Percentiles rank a stretch among this genome's conserved stretches.
phyloP scores from a whole-genome alignment of 2,888 invertebrate species.

The Ctena decussata region DNA sequence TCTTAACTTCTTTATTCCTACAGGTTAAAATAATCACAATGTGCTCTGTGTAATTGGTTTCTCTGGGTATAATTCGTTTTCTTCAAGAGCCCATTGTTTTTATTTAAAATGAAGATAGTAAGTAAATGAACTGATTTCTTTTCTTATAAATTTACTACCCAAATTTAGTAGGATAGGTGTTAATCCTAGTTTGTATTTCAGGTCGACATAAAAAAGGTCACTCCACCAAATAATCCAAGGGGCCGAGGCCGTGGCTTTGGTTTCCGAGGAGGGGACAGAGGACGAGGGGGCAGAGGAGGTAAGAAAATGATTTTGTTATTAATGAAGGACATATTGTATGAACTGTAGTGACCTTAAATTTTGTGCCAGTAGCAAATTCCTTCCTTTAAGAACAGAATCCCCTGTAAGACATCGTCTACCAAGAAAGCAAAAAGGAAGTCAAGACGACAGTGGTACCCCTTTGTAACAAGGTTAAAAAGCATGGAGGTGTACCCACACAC shows the following conservation, averaged over 20 bases:
- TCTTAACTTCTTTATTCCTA: constrained; percentile 47
- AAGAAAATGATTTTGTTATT: too few species aligned
- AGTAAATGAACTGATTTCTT: neutral
- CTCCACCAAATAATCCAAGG: constrained; percentile 90
- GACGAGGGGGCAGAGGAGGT: constrained; percentile 76
- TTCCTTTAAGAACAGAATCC: too few species aligned
- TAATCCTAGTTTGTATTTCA: constrained; percentile 54
- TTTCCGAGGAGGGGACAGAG: constrained; percentile 74
- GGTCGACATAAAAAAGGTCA: constrained; percentile 96
- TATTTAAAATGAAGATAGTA: neutral
- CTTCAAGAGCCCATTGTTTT: constrained; percentile 20
- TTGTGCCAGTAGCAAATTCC: too few species aligned
- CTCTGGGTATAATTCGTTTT: constrained; percentile 27
- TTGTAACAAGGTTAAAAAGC: too few species aligned
- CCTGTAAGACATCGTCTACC: too few species aligned
- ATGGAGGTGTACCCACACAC: too few species aligned
- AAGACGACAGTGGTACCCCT: too few species aligned
- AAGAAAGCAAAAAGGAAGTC: too few species aligned
- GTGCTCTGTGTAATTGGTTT: constrained; percentile 45
- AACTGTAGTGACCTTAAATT: too few species aligned
- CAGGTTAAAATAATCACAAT: constrained; percentile 64
- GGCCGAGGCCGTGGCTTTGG: constrained; percentile 79
- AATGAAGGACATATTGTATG: too few species aligned
- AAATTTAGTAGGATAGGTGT: neutral
- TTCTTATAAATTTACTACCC: neutral